Evolutionary conservation across 2,888 invertebrate species (phyloP).

Genomic region (Candidula unifasciata): DNA sequence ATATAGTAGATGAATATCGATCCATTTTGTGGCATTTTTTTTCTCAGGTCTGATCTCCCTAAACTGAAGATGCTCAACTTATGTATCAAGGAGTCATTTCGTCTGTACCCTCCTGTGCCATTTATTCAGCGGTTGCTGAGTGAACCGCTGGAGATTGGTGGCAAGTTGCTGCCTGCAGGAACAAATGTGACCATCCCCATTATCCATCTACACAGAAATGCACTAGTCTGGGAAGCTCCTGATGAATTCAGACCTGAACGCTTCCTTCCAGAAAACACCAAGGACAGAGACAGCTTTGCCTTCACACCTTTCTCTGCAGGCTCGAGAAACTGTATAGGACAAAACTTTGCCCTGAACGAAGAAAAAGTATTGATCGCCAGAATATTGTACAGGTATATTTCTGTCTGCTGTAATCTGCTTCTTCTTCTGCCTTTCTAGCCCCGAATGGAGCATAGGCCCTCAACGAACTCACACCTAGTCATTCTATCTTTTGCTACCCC

Average conservation of each 20-base stretch:
- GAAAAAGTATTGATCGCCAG: constrained; percentile 10
- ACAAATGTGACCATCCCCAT: constrained; percentile 58
- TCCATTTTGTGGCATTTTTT: too few species aligned
- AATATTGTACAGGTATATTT: constrained; percentile 5
- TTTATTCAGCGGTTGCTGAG: constrained; percentile 59
- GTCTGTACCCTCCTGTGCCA: constrained; percentile 67
- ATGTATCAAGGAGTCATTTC: constrained; percentile 69
- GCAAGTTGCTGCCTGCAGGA: constrained; percentile 60
- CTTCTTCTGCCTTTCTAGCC: too few species aligned
- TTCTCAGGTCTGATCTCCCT: constrained; percentile 67
- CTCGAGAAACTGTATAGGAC: constrained; percentile 53
- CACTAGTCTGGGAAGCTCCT: constrained; percentile 63
- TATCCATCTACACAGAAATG: constrained; percentile 65
- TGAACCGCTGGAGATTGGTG: constrained; percentile 61
- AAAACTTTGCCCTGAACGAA: constrained; percentile 52
- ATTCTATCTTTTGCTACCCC: too few species aligned
- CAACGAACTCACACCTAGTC: too few species aligned
- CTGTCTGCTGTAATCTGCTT: neutral
- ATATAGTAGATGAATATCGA: too few species aligned
- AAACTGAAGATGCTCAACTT: constrained; percentile 61
- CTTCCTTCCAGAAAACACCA: constrained; percentile 61
- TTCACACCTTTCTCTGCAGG: constrained; percentile 70
- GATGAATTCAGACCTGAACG: constrained; percentile 64
- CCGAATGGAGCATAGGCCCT: too few species aligned
- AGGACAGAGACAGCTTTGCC: constrained; percentile 61